Evolutionary conservation across 1,140 invertebrate species (phyloP), one percentile per base, ranked within the genome.

Genomic region (Carposina sasakii): DNA sequence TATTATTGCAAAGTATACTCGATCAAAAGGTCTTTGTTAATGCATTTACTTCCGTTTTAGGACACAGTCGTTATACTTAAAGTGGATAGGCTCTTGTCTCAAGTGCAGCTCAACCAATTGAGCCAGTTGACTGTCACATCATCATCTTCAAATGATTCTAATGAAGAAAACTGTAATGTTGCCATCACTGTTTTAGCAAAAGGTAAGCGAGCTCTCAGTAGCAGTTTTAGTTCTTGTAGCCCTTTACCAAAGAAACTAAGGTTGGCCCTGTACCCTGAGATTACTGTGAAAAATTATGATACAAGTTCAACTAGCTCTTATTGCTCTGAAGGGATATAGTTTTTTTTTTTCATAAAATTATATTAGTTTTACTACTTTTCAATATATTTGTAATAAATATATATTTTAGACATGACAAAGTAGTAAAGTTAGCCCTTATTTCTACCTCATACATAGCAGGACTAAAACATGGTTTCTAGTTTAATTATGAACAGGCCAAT

Each of bases 231-330:
- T 28, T 69, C 73, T 0, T 67, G 59, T 54, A 75, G 81, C 56
- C 81, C 81, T 12, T 56, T 63, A 3, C 62, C 76, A 5, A 84
- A 84, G 51, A 81, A 70, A 51, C 10, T 75, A 1, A 60, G 61
- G 34, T 31, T 71, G 17, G 63, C 30, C 3, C 2, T 57, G 1
- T 48, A 51, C 20, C 44, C 48, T 1, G 41, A 21, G 3, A 48
- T 40, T 20, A 39, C 3, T 1, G 23, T 54, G n/a, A 56, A 57
- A 13, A 59, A 61, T 33, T 53, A 76, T 43, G 68, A 77, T 19
- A 70, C 69, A 12, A 68, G 50, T 39, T 72, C 71, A 0, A 68
- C 65, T n/a, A n/a, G n/a, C n/a, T n/a, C n/a, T n/a, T n/a, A n/a
- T n/a, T n/a, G n/a, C n/a, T n/a, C n/a, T n/a, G n/a, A n/a, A n/a